A percentile compares a stretch with the other conserved stretches of the same genome.
Conservation (phyloP, 2,888 invertebrate genomes). For the Hirtodrosophila trivittata region DNA sequence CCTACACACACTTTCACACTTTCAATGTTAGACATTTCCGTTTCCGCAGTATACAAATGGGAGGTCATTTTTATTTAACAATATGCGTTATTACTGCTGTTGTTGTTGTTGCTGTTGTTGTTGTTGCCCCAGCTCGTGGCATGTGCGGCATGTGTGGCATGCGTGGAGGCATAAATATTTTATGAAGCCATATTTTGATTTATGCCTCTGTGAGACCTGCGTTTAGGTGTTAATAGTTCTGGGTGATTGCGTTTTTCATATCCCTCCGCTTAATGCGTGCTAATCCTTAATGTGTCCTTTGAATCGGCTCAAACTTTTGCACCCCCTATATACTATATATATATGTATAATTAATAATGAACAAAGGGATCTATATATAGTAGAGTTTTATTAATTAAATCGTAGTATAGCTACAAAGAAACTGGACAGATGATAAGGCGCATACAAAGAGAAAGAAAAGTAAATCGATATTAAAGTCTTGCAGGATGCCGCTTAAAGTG, state of each 20-base stretch:
- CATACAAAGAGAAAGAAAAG: no score
- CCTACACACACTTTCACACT: conserved; percentile 1
- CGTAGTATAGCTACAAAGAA: no score
- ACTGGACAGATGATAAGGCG: no score
- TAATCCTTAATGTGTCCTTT: conserved; percentile 37
- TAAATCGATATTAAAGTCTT: no score
- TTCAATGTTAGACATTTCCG: conserved; percentile 63
- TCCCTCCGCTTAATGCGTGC: conserved; percentile 22
- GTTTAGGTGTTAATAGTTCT: conserved; percentile 72
- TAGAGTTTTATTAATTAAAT: no score
- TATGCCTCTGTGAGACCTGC: conserved; percentile 48
- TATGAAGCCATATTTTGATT: conserved; percentile 71
- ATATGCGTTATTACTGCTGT: conserved; percentile 48
- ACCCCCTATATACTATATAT: no score
- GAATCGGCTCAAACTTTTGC: conserved; percentile 8
- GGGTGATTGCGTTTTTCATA: conserved; percentile 29
- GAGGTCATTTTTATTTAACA: conserved; percentile 67
- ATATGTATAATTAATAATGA: conserved; percentile 1
- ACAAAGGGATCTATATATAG: no score
- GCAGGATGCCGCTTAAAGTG: no score
- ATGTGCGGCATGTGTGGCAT: conserved; percentile 14
- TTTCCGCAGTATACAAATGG: conserved; percentile 51
- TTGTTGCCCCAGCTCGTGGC: neutral
- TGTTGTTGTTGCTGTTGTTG: conserved; percentile 24
- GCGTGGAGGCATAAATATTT: conserved; percentile 62